Conservation (phyloP, 2,888 invertebrate species). For the Syritta pipiens region DNA sequence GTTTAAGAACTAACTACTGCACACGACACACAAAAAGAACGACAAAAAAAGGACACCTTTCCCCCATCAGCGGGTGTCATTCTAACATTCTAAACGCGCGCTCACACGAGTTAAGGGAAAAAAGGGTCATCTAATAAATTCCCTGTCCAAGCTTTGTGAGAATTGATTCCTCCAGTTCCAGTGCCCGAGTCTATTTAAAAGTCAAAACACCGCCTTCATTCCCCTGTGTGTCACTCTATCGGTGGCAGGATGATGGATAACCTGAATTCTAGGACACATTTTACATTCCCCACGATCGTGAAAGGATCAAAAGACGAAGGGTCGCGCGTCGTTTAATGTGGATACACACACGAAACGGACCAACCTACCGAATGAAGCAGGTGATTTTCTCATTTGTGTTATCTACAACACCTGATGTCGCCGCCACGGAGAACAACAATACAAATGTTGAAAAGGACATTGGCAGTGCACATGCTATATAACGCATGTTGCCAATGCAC, state of each 20-base stretch:
- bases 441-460: constrained; percentile 45
- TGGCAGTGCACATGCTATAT: constrained; percentile 56
- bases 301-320: constrained; percentile 59
- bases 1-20: constrained; percentile 49
- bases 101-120: constrained; percentile 26
- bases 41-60: constrained; percentile 43
- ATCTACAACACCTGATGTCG: constrained; percentile 65
- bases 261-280: constrained; percentile 61
- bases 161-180: constrained; percentile 49
- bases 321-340: constrained; percentile 53
- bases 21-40: constrained; percentile 30
- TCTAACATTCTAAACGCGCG: constrained; percentile 56
- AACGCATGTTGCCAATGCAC: constrained; percentile 66
- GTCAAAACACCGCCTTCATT: constrained; percentile 49
- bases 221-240: too few relatives aligned
- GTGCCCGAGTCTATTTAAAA: constrained; percentile 45
- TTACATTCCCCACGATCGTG: constrained; percentile 41
- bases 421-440: constrained; percentile 22
- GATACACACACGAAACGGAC: too few relatives aligned
- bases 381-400: constrained; percentile 58
- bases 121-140: constrained; percentile 68
- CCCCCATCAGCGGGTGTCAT: neutral
- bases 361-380: constrained; percentile 41
- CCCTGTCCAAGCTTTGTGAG: constrained; percentile 48
- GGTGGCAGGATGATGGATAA: constrained; percentile 64